Evolutionary conservation across 2,797 vertebrate genomes (phyloP).

Genomic region (Oreortyx pictus): DNA sequence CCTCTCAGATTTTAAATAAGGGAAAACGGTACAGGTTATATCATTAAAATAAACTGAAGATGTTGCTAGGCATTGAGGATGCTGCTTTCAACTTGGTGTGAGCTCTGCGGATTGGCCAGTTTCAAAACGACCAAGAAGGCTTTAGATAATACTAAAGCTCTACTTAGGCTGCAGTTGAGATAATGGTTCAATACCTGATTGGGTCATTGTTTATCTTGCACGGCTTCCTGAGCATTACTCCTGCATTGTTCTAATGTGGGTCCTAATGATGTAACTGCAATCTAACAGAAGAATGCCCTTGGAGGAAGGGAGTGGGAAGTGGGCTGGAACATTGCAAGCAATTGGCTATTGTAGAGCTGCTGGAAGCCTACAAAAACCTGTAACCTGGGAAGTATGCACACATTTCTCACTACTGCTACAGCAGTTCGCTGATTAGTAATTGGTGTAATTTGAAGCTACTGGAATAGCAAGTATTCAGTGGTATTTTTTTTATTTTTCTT

Average conservation of each 20-base stretch:
- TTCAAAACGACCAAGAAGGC: not conserved
- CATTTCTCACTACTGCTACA: not conserved
- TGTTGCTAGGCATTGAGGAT: not conserved
- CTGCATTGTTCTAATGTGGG: not conserved
- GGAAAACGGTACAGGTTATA: not conserved
- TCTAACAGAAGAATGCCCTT: not conserved
- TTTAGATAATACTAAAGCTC: not conserved
- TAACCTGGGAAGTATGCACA: not conserved
- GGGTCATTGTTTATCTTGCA: not conserved
- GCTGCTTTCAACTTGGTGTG: not conserved
- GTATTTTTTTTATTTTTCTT: conserved; percentile 35
- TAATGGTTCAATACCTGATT: not conserved
- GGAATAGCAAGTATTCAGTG: not conserved
- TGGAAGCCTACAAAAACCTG: not conserved
- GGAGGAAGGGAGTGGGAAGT: not conserved
- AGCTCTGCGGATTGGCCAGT: not conserved
- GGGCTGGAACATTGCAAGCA: not conserved
- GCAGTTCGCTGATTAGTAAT: not conserved
- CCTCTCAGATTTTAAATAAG: not conserved
- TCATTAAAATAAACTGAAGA: not conserved
- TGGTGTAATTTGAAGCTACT: not conserved
- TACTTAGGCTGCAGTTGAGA: not conserved
- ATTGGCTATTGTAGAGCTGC: not conserved
- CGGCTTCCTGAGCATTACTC: not conserved
- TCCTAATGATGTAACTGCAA: not conserved